phyloP scores from a whole-genome alignment of 2,113 vertebrate species.

The Gadus macrocephalus region DNA sequence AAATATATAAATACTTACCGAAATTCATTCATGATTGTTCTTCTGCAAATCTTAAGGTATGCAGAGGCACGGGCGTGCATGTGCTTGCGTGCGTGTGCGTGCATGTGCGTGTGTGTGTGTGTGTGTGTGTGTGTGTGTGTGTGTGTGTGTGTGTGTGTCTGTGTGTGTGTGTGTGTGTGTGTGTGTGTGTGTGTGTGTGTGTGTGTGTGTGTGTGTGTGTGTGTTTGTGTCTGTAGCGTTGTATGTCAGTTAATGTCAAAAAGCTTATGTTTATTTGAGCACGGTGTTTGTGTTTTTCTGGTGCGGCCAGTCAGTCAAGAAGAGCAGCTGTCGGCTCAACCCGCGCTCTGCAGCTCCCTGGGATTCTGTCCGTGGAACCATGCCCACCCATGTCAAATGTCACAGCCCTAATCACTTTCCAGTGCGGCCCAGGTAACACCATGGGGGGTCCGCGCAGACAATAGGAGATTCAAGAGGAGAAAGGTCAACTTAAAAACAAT shows the following conservation, averaged over 20 bases:
- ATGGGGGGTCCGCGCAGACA: slow-evolving; percentile 33
- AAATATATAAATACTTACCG: no score
- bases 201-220: slow-evolving; percentile 22
- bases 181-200: slow-evolving; percentile 16
- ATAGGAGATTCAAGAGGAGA: slow-evolving; percentile 25
- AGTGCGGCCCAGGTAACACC: slow-evolving; percentile 61
- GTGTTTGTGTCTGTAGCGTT: background rate
- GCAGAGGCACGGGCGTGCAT: slow-evolving; percentile 6
- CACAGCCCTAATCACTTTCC: slow-evolving; percentile 71
- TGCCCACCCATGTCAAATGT: slow-evolving; percentile 72
- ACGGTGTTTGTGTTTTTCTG: slow-evolving; percentile 19
- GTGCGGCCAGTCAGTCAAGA: slow-evolving; percentile 40
- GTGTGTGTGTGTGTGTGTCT: slow-evolving; percentile 17
- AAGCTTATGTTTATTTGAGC: background rate
- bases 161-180: slow-evolving; percentile 17
- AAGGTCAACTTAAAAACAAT: no score
- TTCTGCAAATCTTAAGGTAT: no score
- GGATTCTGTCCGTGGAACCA: slow-evolving; percentile 55
- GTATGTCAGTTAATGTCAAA: background rate
- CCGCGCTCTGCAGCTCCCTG: slow-evolving; percentile 40
- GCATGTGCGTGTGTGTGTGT: background rate
- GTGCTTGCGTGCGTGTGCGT: background rate
- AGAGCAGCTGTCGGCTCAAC: slow-evolving; percentile 53
- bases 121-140: slow-evolving; percentile 12
- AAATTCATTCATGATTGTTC: no score